A percentile compares a stretch with the other conserved stretches of the same genome.
Evolutionary conservation across 2,888 invertebrate genomes (phyloP).

Genomic region (Machimus rusticus): DNA sequence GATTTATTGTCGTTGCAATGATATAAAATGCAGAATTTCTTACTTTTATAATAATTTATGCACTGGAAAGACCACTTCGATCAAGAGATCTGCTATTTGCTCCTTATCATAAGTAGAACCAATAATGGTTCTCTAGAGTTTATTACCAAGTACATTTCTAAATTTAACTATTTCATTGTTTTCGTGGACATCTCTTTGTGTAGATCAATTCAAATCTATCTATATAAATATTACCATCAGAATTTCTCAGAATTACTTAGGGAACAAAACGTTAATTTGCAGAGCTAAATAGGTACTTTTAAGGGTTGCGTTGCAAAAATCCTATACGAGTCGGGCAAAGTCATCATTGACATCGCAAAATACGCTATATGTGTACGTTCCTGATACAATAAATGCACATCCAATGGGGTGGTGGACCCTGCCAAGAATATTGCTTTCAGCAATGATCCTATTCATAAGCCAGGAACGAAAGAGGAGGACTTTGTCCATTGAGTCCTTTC

Average conservation of each 20-base stretch:
- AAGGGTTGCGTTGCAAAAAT: neutral
- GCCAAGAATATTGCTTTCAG: neutral
- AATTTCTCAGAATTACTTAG: neutral
- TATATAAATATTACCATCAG: too few species aligned
- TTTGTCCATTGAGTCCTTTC: constrained; percentile 21
- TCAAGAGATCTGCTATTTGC: too few species aligned
- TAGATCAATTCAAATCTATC: too few species aligned
- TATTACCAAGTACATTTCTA: too few species aligned
- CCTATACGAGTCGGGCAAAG: neutral
- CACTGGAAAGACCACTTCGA: too few species aligned
- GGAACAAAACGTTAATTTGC: neutral
- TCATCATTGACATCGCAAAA: constrained; percentile 43
- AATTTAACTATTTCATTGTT: too few species aligned
- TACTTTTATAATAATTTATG: too few species aligned
- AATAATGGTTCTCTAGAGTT: too few species aligned
- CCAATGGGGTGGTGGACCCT: neutral
- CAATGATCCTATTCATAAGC: neutral
- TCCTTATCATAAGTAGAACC: too few species aligned
- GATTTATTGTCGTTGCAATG: too few species aligned
- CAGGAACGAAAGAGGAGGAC: neutral
- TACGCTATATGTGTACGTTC: constrained; percentile 39
- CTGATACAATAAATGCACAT: constrained; percentile 43
- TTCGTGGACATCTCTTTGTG: too few species aligned
- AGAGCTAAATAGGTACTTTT: neutral
- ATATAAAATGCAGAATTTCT: too few species aligned